Evolutionary conservation across 2,113 vertebrate genomes (phyloP), one percentile per base, ranked within the genome.

Genomic region (Hystrix brachyura): DNA sequence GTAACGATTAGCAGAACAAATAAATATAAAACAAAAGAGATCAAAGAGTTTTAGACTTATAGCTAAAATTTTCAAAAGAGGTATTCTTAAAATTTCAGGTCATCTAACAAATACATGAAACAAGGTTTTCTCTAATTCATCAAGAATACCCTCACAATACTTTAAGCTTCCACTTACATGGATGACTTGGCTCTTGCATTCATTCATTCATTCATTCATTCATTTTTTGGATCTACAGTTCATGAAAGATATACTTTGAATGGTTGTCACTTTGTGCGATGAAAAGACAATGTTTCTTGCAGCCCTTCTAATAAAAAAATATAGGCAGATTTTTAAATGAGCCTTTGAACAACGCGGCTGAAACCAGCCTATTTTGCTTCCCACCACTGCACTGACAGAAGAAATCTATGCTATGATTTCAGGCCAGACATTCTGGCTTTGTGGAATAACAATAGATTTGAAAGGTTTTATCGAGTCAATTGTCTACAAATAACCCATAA

Each of bases 401-500:
- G 81, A 81, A 94, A 93, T 67, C 48, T 51, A 34, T 32, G 53
- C 87, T 85, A 18, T 87, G 69, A 87, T 88, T 93, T 97, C 84
- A 89, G 65, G 83, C 57, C 69, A 90, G 91, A 67, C 23, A 86
- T 91, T 81, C 59, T 96, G 90, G 59, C 81, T 90, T 96, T 85
- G 79, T 15, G 3, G 82, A 94, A 69, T 74, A 88, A 92, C 29
- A 74, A 87, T 17, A 78, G 87, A 92, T 74, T 87, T 91, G 65
- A 90, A 97, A 97, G 34, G 57, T 38, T 65, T 94, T 72, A 51
- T 1, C 34, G 62, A 53, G 21, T 60, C 48, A 86, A 11, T 14
- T 65, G 55, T 88, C 55, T 90, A 92, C 85, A 92, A 88, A 90
- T 79, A 94, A 71, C 29, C 71, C 78, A 92, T 80, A 69, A 59